phyloP scores from a whole-genome alignment of 1,140 invertebrate genomes.

The Bombus balteatus region DNA sequence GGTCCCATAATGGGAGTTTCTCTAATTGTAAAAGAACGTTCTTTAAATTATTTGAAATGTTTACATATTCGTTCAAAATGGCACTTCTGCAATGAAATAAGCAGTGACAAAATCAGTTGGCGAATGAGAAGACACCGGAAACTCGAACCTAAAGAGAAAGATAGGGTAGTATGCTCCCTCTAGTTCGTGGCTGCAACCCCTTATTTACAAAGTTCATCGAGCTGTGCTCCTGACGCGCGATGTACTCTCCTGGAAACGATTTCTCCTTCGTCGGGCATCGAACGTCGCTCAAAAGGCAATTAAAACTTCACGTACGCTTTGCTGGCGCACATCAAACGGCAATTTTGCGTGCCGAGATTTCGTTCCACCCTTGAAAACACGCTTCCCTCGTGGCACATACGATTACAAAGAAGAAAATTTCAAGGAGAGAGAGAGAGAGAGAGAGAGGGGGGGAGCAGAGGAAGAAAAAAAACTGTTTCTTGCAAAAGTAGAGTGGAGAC shows the following conservation, averaged over 20 bases:
- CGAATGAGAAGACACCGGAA: neutral
- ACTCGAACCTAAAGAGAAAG: neutral
- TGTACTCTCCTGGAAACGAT: constrained; percentile 40
- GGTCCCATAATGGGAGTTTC: neutral
- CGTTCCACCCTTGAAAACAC: constrained; percentile 39
- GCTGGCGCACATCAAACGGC: constrained; percentile 64
- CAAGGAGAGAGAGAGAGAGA: neutral
- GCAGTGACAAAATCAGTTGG: constrained; percentile 21
- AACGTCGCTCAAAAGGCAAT: constrained; percentile 58
- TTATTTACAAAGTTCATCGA: constrained; percentile 60
- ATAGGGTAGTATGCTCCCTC: neutral
- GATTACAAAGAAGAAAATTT: neutral
- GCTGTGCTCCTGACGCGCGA: constrained; percentile 46
- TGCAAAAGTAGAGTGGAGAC: neutral
- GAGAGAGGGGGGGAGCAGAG: too few species aligned
- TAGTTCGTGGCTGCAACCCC: constrained; percentile 22
- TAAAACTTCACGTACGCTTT: constrained; percentile 64
- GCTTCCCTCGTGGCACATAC: too few species aligned
- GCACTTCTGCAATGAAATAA: neutral
- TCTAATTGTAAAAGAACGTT: neutral
- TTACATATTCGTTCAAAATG: neutral
- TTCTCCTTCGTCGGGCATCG: constrained; percentile 61
- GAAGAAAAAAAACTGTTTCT: neutral
- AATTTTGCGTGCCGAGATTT: constrained; percentile 61
- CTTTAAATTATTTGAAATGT: neutral